Conservation (phyloP, 2,113 vertebrate species). For the Dasyprocta punctata region DNA sequence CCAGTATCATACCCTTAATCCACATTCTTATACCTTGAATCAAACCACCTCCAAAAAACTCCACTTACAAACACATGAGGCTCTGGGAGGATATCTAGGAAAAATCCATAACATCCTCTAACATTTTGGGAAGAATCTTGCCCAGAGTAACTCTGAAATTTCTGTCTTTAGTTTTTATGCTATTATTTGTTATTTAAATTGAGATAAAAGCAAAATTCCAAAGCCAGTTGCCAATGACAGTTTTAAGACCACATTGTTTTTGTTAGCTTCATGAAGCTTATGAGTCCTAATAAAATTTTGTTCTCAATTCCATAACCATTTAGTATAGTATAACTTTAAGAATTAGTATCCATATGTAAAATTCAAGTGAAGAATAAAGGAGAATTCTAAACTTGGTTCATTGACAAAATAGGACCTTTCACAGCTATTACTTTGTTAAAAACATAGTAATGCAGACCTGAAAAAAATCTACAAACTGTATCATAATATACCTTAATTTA, state of each 20-base stretch:
- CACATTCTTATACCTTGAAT: not conserved
- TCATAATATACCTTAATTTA: not conserved
- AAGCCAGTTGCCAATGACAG: not conserved
- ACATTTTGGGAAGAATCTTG: not conserved
- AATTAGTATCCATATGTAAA: not conserved
- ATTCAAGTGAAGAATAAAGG: not conserved
- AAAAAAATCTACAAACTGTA: not conserved
- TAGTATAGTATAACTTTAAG: not conserved
- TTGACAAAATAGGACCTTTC: not conserved
- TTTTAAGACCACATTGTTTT: not conserved
- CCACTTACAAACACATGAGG: not conserved
- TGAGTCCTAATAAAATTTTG: not conserved
- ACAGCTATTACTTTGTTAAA: not conserved
- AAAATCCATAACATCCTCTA: not conserved
- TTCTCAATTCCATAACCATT: not conserved
- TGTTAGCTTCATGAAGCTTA: not conserved
- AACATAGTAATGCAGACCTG: not conserved
- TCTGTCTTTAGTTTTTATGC: not conserved
- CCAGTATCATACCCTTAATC: not conserved
- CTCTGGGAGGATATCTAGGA: not conserved
- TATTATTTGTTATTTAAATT: not conserved
- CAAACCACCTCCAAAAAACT: not conserved
- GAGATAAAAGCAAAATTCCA: not conserved
- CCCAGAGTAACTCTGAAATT: not conserved
- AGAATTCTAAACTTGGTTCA: not conserved